Evolutionary conservation across 2,888 invertebrate genomes (phyloP).

Genomic region (Anagyrus pseudococci): DNA sequence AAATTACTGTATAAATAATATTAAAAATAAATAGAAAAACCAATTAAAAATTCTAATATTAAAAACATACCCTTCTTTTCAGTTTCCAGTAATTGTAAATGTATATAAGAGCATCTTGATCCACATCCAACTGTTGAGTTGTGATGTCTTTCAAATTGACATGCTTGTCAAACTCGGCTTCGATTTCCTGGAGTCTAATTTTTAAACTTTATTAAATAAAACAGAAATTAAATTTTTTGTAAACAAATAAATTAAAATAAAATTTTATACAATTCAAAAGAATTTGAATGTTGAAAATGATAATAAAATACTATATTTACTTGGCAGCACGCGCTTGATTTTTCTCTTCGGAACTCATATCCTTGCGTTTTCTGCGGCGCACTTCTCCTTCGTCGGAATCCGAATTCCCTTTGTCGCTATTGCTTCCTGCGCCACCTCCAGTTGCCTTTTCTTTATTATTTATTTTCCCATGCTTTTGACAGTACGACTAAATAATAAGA

Average conservation of each 20-base stretch:
- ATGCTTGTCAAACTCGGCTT: constrained; percentile 92
- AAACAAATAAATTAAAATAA: not conserved
- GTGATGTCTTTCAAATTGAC: constrained; percentile 86
- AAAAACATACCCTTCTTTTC: constrained; percentile 83
- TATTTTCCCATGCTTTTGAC: constrained; percentile 93
- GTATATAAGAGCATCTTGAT: constrained; percentile 83
- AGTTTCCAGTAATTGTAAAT: constrained; percentile 97
- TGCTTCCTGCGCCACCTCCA: constrained; percentile 51
- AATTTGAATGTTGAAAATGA: not conserved
- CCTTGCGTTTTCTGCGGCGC: constrained; percentile 82
- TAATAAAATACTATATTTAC: constrained; percentile 54
- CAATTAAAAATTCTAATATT: no score
- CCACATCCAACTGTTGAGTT: constrained; percentile 80
- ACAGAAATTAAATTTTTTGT: not conserved
- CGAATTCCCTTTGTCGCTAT: constrained; percentile 64
- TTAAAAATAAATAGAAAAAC: no score
- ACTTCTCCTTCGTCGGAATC: constrained; percentile 83
- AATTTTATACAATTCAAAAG: not conserved
- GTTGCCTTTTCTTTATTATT: constrained; percentile 81
- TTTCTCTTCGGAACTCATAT: constrained; percentile 94
- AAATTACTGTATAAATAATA: no score
- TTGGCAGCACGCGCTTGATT: constrained; percentile 88
- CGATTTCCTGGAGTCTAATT: constrained; percentile 84
- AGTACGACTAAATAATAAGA: constrained; percentile 80
- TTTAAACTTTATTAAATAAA: constrained; percentile 26